Conservation (phyloP, 64 coral and sea anemone genomes). For the Pocillopora verrucosa region DNA sequence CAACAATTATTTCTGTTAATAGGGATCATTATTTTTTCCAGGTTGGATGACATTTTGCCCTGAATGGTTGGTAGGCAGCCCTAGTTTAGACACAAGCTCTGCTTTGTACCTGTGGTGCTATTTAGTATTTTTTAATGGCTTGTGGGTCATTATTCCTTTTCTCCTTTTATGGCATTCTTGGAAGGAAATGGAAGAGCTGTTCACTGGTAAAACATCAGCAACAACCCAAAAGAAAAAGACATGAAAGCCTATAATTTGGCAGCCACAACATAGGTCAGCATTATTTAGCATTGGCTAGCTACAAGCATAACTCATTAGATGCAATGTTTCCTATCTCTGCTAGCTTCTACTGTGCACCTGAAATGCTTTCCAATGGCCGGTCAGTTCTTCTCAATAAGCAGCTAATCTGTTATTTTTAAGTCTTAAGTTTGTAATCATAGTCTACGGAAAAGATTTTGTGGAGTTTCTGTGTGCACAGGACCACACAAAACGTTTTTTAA, state of each 20-base stretch:
- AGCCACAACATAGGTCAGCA: neutral
- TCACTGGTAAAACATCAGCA: neutral
- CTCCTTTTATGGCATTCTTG: constrained; percentile 64
- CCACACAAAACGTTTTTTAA: too few relatives aligned
- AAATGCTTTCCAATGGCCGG: too few relatives aligned
- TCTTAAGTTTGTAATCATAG: too few relatives aligned
- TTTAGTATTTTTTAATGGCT: constrained; percentile 75
- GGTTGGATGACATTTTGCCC: constrained; percentile 85
- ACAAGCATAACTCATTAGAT: too few relatives aligned
- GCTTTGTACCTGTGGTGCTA: constrained; percentile 62
- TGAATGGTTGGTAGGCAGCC: constrained; percentile 65
- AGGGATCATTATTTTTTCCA: neutral
- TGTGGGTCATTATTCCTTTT: constrained; percentile 70
- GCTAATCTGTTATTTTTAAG: too few relatives aligned
- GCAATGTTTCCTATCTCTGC: too few relatives aligned
- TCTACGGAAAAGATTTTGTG: too few relatives aligned
- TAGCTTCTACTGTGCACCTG: neutral
- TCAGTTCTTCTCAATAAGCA: too few relatives aligned
- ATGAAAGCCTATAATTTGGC: neutral
- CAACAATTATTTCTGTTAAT: too few relatives aligned
- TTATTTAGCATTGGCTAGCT: too few relatives aligned
- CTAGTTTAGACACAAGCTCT: constrained; percentile 59
- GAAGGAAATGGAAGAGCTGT: constrained; percentile 42
- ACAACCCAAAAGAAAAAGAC: constrained; percentile 51
- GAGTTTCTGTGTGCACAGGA: too few relatives aligned